Conservation (phyloP, 53 echinoderm and acorn worm genomes). For the Zoroaster sp. region DNA sequence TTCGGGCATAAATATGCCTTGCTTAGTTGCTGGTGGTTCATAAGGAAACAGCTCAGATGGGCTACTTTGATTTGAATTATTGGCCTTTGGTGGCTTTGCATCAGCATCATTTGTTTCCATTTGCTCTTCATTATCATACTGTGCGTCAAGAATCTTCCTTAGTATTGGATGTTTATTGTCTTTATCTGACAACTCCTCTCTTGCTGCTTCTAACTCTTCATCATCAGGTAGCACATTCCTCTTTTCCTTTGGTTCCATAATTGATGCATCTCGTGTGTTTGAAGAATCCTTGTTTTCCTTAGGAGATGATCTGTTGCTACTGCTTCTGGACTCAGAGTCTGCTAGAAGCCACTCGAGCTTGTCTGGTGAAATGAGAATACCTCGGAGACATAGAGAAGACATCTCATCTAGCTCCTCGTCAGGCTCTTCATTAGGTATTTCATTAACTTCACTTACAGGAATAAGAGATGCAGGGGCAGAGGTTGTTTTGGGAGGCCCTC, state of each 20-base stretch:
- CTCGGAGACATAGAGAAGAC: constrained; percentile 35
- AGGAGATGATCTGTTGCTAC: constrained; percentile 16
- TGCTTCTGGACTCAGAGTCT: constrained; percentile 57
- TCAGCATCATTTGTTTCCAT: neutral
- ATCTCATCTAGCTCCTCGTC: constrained; percentile 31
- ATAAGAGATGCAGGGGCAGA: neutral
- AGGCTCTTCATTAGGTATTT: neutral
- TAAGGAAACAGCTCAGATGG: neutral
- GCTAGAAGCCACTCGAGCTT: constrained; percentile 71
- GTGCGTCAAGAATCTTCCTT: neutral
- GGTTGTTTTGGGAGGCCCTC: neutral
- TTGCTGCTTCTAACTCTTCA: neutral
- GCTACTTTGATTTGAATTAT: neutral
- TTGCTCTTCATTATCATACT: neutral
- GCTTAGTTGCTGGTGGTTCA: neutral
- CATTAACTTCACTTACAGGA: neutral
- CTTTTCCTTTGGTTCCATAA: neutral
- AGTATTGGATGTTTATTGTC: neutral
- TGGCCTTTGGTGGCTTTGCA: neutral
- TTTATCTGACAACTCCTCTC: neutral
- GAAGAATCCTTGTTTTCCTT: neutral
- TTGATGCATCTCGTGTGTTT: neutral
- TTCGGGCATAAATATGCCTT: neutral
- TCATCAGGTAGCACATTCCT: neutral
- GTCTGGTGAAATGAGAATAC: constrained; percentile 68